These are phyloP conservation scores for Acholoe squamosa DNA, from an alignment of 2,888 invertebrate species.

Conservation along the genomic window DNA sequence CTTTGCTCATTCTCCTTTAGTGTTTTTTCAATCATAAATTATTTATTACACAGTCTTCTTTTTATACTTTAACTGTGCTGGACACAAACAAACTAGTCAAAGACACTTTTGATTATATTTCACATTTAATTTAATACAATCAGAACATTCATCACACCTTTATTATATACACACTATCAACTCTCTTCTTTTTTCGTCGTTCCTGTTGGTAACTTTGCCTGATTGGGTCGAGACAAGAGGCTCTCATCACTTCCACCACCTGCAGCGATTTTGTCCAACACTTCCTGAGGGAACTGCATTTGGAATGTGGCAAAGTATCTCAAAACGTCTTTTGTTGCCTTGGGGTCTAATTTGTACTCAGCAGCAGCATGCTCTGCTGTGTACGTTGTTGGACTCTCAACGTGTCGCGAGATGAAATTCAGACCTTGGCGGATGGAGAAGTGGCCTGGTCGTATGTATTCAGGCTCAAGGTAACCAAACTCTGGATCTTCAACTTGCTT, in stretches of 20 bases:
- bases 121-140: too few species aligned
- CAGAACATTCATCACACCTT: too few species aligned
- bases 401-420: constrained; percentile 88
- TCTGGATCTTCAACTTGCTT: constrained; percentile 84
- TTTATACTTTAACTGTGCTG: too few species aligned
- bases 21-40: too few species aligned
- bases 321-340: constrained; percentile 86
- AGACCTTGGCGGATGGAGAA: constrained; percentile 88
- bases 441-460: constrained; percentile 86
- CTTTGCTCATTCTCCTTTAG: too few species aligned
- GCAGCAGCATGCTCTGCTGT: constrained; percentile 87
- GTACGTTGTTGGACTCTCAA: constrained; percentile 86
- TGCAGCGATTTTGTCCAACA: background rate
- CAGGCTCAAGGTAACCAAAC: constrained; percentile 89
- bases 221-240: background rate
- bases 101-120: too few species aligned
- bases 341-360: constrained; percentile 88
- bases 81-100: too few species aligned
- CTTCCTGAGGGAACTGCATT: constrained; percentile 86
- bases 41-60: too few species aligned
- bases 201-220: background rate
- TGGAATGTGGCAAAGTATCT: constrained; percentile 88
- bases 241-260: background rate
- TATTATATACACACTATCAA: too few species aligned
- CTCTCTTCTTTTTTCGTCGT: background rate